Base-by-base conservation (phyloP, 1,140 invertebrate genomes). In the Panulirus ornatus region DNA sequence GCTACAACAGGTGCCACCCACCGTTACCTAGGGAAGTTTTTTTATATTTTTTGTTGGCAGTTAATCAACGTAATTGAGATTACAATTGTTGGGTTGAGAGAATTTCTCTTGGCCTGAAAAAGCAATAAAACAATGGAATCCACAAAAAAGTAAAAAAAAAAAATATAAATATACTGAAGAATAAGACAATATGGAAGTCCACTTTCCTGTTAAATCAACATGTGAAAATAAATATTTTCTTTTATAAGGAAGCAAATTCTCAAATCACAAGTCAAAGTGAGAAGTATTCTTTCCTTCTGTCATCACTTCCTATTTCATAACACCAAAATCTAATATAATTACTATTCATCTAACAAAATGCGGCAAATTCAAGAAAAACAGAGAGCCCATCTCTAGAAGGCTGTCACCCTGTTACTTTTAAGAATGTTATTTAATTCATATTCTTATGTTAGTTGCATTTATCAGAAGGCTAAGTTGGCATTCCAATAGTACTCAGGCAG, bases 21-120 rank as follows among this genome's bases (percentile, higher is more conserved):
- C 88, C 88, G 83, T 85, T 84, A 79, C 54, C 44, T 79, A 79
- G 54, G 40, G 76, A 78, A 58, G 79, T n/a, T n/a, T n/a, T n/a
- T n/a, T n/a, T 75, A 70, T 89, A 38, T 47, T 82, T 73, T 58
- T 81, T 82, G 78, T 82, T 82, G 58, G 87, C 63, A 89, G 79
- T 75, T 92, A 84, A 84, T 87, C 88, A 92, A 91, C 88, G 84
- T 81, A 84, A 85, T 88, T 76, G 66, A 84, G 81, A 91, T 83
- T 92, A 90, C 92, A 93, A 90, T 91, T 93, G 94, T 94, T 63
- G 91, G 96, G 96, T 84, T 96, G 97, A 92, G 95, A 96, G 54
- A 96, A 96, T 93, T 96, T 96, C 82, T 90, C 88, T 85, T 90
- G 88, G 88, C 88, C 88, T 90, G 88, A 84, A 90, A 90, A 89